These are phyloP conservation scores for Scarus forsteni DNA, from an alignment of 2,797 vertebrate genomes.

Conservation along the genomic window DNA sequence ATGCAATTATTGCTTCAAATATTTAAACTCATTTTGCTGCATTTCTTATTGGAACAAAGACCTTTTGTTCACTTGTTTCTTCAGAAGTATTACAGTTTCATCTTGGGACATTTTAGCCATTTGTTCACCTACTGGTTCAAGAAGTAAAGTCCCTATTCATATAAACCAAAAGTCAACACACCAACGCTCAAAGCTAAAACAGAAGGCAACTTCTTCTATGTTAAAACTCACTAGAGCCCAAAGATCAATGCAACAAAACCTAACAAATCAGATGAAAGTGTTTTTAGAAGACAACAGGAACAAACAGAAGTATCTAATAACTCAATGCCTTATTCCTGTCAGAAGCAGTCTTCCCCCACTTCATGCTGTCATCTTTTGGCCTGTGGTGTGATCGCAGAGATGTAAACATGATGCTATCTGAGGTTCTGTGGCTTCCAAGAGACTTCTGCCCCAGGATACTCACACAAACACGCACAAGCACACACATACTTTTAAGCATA, in stretches of 20 bases:
- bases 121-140: neutral
- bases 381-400: constrained; percentile 29
- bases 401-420: constrained; percentile 60
- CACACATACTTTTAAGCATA: constrained; percentile 19
- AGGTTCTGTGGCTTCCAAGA: constrained; percentile 7
- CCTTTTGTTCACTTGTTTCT: no score
- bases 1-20: no score
- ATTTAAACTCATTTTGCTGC: no score
- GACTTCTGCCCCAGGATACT: constrained; percentile 24
- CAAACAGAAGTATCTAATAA: neutral
- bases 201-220: neutral
- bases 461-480: constrained; percentile 18
- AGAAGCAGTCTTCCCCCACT: neutral
- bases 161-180: neutral
- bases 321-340: neutral
- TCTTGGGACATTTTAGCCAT: no score
- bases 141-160: no score
- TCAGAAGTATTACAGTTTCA: no score
- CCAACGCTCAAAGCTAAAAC: no score
- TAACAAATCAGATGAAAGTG: neutral
- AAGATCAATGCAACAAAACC: neutral
- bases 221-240: neutral
- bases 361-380: constrained; percentile 15
- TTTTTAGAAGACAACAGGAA: neutral
- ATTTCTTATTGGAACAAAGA: no score